Conservation (phyloP, 2,113 vertebrate genomes). For the Melanotaenia duboulayi region DNA sequence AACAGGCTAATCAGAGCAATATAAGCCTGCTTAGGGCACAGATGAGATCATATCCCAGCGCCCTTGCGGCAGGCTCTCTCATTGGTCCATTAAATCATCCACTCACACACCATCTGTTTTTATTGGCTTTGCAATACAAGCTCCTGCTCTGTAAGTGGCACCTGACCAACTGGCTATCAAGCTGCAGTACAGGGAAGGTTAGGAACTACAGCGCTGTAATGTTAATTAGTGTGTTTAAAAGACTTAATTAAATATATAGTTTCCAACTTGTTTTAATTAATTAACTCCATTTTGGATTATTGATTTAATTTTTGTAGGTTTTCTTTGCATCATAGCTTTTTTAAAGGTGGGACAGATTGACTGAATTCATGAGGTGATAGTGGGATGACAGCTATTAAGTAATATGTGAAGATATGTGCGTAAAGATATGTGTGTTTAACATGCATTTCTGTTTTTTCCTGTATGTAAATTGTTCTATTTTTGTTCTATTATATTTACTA, state of each 20-base stretch:
- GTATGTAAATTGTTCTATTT: too few species aligned
- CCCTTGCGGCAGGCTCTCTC: conserved; percentile 33
- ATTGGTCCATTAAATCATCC: conserved; percentile 64
- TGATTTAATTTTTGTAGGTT: not conserved
- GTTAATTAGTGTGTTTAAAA: too few species aligned
- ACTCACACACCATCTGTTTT: conserved; percentile 51
- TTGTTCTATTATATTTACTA: too few species aligned
- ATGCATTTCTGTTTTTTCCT: too few species aligned
- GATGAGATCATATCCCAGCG: conserved; percentile 71
- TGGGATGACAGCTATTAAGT: not conserved
- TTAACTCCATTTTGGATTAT: not conserved
- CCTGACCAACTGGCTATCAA: conserved; percentile 20
- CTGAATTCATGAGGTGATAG: not conserved
- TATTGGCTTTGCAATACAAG: conserved; percentile 11
- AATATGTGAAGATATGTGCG: too few species aligned
- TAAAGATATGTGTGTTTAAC: too few species aligned
- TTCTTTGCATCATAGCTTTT: too few species aligned
- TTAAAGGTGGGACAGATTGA: not conserved
- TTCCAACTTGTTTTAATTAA: too few species aligned
- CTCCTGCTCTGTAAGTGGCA: conserved; percentile 16
- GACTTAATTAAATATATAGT: too few species aligned
- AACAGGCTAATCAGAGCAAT: conserved; percentile 48
- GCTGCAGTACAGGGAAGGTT: not conserved
- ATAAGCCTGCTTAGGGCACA: conserved; percentile 66
- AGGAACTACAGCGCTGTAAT: not conserved